Conservation (phyloP, 2,113 vertebrate species). For the Antigone vipio region DNA sequence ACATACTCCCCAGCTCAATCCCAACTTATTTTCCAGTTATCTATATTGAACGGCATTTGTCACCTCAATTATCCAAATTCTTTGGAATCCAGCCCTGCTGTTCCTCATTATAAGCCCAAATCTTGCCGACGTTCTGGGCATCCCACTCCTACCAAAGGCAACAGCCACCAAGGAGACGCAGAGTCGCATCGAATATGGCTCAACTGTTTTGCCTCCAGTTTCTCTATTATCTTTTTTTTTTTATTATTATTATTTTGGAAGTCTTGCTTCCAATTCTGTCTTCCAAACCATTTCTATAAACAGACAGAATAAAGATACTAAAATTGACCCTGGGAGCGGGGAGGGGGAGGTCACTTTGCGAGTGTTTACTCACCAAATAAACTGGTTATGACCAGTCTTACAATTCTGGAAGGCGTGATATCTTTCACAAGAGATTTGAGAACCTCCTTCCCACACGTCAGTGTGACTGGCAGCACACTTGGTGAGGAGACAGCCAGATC, state of each 20-base stretch:
- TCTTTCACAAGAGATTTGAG: neutral
- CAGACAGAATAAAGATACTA: neutral
- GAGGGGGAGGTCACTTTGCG: neutral
- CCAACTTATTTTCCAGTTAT: slow-evolving; percentile 38
- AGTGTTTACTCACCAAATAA: neutral
- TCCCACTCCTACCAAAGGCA: neutral
- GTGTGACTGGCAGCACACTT: neutral
- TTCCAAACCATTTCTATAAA: slow-evolving; percentile 39
- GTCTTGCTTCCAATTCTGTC: neutral
- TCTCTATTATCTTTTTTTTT: neutral
- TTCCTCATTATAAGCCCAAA: neutral
- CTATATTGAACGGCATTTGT: slow-evolving; percentile 6
- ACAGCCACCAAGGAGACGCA: neutral
- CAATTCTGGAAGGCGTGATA: rapidly evolving
- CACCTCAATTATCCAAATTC: slow-evolving; percentile 26
- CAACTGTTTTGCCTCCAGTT: neutral
- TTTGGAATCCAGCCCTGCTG: slow-evolving; percentile 9
- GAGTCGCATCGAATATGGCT: neutral
- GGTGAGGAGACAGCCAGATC: neutral
- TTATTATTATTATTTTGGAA: neutral
- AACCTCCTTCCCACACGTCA: neutral
- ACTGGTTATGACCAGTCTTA: neutral
- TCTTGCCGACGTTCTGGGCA: neutral
- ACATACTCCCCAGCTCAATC: neutral
- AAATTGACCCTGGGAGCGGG: neutral